Evolutionary conservation across 2,888 invertebrate species (phyloP).

Genomic region (Cosmia trapezina): DNA sequence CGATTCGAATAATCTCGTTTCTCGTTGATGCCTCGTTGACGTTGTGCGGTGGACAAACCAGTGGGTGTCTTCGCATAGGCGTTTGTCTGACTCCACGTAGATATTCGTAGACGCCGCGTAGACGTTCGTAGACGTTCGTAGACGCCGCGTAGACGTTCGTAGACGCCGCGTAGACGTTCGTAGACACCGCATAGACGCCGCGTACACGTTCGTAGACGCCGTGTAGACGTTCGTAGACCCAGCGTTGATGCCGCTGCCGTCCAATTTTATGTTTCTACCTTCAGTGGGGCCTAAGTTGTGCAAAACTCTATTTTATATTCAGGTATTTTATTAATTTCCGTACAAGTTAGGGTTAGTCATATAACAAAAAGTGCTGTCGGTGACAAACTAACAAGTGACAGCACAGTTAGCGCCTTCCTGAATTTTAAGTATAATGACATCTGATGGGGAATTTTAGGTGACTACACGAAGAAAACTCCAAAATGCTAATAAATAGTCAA

Average conservation of each 20-base stretch:
- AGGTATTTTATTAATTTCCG: slow-evolving; percentile 23
- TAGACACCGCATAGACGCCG: not conserved
- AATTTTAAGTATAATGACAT: slow-evolving; percentile 35
- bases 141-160: too few species aligned
- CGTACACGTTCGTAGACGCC: too few species aligned
- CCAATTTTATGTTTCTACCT: too few species aligned
- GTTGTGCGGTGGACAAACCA: too few species aligned
- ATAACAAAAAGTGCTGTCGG: slow-evolving; percentile 11
- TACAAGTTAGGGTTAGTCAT: slow-evolving; percentile 31
- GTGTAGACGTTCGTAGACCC: not conserved
- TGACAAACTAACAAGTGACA: slow-evolving; percentile 20
- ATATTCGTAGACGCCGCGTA: not conserved
- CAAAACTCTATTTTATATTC: not conserved
- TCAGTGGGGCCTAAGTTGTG: not conserved
- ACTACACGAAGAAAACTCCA: too few species aligned
- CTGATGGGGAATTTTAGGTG: too few species aligned
- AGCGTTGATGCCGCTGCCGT: not conserved
- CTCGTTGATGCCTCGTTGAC: too few species aligned
- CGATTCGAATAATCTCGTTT: too few species aligned
- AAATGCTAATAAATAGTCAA: too few species aligned
- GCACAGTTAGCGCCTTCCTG: slow-evolving; percentile 20
- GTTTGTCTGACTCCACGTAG: not conserved
- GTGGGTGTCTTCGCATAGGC: not conserved
- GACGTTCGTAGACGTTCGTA: too few species aligned
- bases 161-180: not conserved